Evolutionary conservation across 2,888 invertebrate species (phyloP), one percentile per base, ranked within the genome.

Genomic region (Tetheella fluctuosa): DNA sequence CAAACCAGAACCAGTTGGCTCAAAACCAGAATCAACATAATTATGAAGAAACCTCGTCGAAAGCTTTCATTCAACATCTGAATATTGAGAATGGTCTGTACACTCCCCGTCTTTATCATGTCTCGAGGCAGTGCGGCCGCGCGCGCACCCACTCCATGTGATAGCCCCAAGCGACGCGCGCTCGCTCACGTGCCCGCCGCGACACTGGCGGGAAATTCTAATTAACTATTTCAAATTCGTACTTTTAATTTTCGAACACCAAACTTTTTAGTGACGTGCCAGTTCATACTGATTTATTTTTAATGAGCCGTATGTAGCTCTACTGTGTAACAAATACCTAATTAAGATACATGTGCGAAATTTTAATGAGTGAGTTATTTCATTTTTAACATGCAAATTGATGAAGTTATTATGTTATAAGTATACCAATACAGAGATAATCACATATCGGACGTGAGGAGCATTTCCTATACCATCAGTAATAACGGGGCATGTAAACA

Each of bases 91-190:
- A 64, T 83, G 73, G 79, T 75, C 88, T 88, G 67, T 63, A 39
- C 76, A 80, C 81, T 84, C 88, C 84, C 87, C 86, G 77, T 84
- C 88, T 86, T 86, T 88, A 86, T 87, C 87, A 81, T 79, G 82
- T 84, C 84, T 80, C 74, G 81, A 73, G 83, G 80, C 83, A 74
- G 74, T 67, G 71, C 74, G 82, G 77, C 78, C 70, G 79, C 81
- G 78, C 79, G 48, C 48, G 48, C 48, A 48, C 80, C 77, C 86
- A 86, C 90, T 90, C 89, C 92, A 92, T 91, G 92, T 90, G 92
- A 92, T 88, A 87, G 92, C 92, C 92, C 73, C 90, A 90, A 91
- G 92, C 92, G 84, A 85, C 86, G 81, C 85, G 85, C 85, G 75
- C 83, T 68, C 77, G 74, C 81, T 81, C 86, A 85, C 86, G 85